A percentile compares a stretch with the other conserved stretches of the same genome.
phyloP scores from a whole-genome alignment of 2,797 vertebrate species.

The Chaenodraco wilsoni region DNA sequence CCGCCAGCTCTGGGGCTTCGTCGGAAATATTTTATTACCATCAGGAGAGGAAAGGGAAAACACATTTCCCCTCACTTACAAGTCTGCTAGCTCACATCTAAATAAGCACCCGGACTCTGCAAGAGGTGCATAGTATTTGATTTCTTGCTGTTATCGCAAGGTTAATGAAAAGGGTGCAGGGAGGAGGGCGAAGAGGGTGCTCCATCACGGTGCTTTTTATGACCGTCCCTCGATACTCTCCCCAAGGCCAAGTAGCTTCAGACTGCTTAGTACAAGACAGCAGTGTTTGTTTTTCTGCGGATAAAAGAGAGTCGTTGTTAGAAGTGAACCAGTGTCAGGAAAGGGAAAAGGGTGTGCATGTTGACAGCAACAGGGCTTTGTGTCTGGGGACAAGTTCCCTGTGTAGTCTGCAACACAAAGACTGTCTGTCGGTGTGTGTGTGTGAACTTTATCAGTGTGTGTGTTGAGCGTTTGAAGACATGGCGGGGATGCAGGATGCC shows the following conservation, averaged over 20 bases:
- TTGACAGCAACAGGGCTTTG: conserved; percentile 36
- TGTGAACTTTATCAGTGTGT: conserved; percentile 16
- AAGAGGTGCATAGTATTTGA: conserved; percentile 73
- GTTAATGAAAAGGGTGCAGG: conserved; percentile 77
- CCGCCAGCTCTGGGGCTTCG: conserved; percentile 59
- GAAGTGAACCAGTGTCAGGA: conserved; percentile 17
- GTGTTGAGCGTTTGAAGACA: conserved; percentile 30
- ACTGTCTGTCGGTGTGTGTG: neutral
- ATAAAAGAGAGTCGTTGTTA: conserved; percentile 46
- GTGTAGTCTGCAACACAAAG: conserved; percentile 27
- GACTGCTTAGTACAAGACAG: conserved; percentile 24
- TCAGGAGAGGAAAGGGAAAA: conserved; percentile 24
- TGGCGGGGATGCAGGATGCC: conserved; percentile 15
- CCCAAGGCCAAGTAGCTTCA: conserved; percentile 52
- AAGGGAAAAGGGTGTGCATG: conserved; percentile 41
- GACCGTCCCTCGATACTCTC: conserved; percentile 36
- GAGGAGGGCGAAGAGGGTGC: conserved; percentile 45
- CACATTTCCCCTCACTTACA: conserved; percentile 9
- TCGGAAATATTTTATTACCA: conserved; percentile 67
- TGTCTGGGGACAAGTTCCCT: conserved; percentile 11
- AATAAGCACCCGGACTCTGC: conserved; percentile 59
- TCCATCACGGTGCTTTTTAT: conserved; percentile 71
- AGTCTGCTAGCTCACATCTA: conserved; percentile 55
- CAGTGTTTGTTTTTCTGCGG: conserved; percentile 43
- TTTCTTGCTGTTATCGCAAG: conserved; percentile 72